phyloP scores from a whole-genome alignment of 2,797 vertebrate genomes.

The Pyrocephalus nanus region DNA sequence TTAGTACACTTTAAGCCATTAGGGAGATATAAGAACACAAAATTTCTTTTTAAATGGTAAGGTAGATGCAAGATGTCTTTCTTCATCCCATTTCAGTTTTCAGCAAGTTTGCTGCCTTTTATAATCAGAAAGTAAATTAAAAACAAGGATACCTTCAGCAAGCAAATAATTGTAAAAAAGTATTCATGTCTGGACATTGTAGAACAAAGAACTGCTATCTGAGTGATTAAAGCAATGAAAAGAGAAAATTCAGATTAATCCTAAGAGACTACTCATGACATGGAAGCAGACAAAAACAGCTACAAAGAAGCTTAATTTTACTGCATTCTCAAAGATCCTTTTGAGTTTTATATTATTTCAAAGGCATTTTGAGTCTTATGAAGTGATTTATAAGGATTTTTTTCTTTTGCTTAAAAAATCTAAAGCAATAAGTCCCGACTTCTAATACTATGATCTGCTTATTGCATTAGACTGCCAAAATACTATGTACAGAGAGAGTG shows the following conservation, averaged over 20 bases:
- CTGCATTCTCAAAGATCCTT: neutral
- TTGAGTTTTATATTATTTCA: neutral
- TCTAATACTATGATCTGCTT: neutral
- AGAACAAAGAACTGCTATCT: neutral
- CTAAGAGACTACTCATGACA: neutral
- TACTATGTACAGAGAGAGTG: rapidly evolving
- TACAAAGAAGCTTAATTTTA: neutral
- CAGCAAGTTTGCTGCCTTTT: neutral
- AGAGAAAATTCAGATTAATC: neutral
- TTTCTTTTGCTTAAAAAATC: neutral
- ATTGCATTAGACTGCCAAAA: neutral
- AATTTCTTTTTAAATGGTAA: neutral
- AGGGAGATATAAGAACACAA: neutral
- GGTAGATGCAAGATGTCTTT: neutral
- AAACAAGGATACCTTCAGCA: neutral
- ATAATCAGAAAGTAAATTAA: neutral
- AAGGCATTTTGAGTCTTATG: neutral
- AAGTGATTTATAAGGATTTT: neutral
- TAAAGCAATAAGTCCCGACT: neutral
- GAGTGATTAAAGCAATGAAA: neutral
- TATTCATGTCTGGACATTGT: neutral
- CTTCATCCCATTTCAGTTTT: neutral
- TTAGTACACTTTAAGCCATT: neutral
- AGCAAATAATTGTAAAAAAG: neutral
- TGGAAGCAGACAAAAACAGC: neutral